Conservation (phyloP, 2,113 vertebrate genomes). For the Corythornis vintsioides region DNA sequence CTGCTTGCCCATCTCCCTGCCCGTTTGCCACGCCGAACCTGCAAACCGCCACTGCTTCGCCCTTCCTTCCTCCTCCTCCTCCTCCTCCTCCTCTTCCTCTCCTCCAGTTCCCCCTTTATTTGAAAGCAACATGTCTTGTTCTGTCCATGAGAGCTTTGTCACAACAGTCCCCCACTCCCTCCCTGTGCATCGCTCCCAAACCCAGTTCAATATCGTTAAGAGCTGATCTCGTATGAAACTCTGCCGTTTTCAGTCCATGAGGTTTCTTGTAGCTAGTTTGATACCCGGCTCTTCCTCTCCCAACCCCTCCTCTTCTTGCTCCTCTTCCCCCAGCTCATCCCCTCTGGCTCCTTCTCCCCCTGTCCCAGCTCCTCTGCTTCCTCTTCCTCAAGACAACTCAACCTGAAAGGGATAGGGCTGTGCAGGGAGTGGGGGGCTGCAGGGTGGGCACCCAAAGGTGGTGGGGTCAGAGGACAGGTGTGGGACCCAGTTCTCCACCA, state of each 20-base stretch:
- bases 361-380: conserved; percentile 39
- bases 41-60: conserved; percentile 75
- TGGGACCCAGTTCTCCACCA: not conserved
- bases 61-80: conserved; percentile 48
- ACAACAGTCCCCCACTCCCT: conserved; percentile 69
- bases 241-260: conserved; percentile 9
- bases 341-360: not conserved
- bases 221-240: conserved; percentile 53
- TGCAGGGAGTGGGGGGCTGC: not conserved
- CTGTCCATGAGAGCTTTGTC: conserved; percentile 82
- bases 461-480: not conserved
- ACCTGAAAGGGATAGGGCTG: conserved; percentile 76
- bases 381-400: conserved; percentile 77
- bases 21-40: conserved; percentile 74
- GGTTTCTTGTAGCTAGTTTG: conserved; percentile 60
- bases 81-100: conserved; percentile 62
- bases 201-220: conserved; percentile 23
- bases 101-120: conserved; percentile 65
- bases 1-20: conserved; percentile 81
- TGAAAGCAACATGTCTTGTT: conserved; percentile 83
- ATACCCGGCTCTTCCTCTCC: conserved; percentile 53
- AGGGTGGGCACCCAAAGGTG: not conserved
- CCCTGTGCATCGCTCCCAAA: conserved; percentile 59
- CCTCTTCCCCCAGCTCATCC: conserved; percentile 11
- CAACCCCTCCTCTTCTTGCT: not conserved